These are phyloP conservation scores for Hemaris fuciformis DNA, from an alignment of 2,888 invertebrate genomes.

Conservation along the genomic window DNA sequence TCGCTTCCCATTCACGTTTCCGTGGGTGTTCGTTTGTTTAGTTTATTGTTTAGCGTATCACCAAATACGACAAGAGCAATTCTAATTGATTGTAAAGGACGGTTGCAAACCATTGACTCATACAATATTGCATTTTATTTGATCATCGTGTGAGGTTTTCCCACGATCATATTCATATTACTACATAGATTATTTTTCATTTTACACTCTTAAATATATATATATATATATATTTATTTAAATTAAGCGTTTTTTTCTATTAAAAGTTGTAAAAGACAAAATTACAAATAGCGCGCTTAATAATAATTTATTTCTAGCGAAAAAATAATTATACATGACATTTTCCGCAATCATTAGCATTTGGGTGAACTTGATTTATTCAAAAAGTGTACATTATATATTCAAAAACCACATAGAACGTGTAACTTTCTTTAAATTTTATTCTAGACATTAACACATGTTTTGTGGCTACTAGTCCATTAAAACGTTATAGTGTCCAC, in stretches of 20 bases:
- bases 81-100: conserved; percentile 47
- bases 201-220: no score
- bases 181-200: no score
- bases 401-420: not conserved
- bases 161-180: conserved; percentile 9
- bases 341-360: not conserved
- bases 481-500: conserved; percentile 7
- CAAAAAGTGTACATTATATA: not conserved
- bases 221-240: no score
- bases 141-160: conserved; percentile 5
- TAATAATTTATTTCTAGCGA: not conserved
- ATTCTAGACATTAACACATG: not conserved
- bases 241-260: no score
- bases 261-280: no score
- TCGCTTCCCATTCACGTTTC: conserved; percentile 2
- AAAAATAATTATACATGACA: not conserved
- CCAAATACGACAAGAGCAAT: conserved; percentile 35
- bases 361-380: not conserved
- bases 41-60: conserved; percentile 32
- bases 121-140: conserved; percentile 16
- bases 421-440: not conserved
- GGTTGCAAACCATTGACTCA: conserved; percentile 27
- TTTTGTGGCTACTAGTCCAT: not conserved
- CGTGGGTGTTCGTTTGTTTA: conserved; percentile 45
- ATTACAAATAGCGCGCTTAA: no score